Percentiles rank a stretch among this genome's conserved stretches.
Conservation (phyloP, 2,797 vertebrate species). For the Galagoides demidoff region DNA sequence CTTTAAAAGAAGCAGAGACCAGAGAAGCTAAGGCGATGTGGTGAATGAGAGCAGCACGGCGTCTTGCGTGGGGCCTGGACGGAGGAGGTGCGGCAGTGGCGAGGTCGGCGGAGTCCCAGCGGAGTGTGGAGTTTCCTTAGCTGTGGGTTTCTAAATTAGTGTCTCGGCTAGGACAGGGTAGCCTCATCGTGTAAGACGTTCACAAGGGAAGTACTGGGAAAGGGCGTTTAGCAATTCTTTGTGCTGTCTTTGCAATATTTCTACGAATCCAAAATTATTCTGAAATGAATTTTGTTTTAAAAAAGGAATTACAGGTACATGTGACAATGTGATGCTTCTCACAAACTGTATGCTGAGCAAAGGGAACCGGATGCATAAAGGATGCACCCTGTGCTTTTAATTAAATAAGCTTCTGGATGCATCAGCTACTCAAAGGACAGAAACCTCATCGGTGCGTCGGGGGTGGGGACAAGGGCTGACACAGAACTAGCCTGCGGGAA, state of each 20-base stretch:
- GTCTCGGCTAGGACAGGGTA: rapidly evolving
- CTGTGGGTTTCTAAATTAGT: background rate
- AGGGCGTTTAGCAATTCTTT: background rate
- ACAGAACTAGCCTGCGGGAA: background rate
- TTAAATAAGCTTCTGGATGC: background rate
- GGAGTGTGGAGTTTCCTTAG: rapidly evolving
- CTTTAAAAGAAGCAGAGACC: background rate
- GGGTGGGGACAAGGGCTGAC: too few relatives aligned
- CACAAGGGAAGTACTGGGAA: too few relatives aligned
- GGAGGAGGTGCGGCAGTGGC: rapidly evolving
- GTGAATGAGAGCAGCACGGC: too few relatives aligned
- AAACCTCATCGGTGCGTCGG: background rate
- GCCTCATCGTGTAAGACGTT: too few relatives aligned
- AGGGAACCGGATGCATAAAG: background rate
- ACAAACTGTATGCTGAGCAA: background rate
- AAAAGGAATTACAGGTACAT: background rate
- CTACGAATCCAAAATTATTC: background rate
- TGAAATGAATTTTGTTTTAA: background rate
- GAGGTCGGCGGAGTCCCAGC: background rate
- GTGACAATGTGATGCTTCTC: background rate
- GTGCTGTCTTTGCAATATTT: background rate
- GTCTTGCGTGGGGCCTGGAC: background rate
- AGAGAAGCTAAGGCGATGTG: background rate
- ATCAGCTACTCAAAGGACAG: background rate
- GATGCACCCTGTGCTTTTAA: background rate